Percentiles rank a stretch among this genome's conserved stretches.
These are phyloP conservation scores for Scartelaos histophorus DNA, from an alignment of 2,113 vertebrate species.

Conservation along the genomic window DNA sequence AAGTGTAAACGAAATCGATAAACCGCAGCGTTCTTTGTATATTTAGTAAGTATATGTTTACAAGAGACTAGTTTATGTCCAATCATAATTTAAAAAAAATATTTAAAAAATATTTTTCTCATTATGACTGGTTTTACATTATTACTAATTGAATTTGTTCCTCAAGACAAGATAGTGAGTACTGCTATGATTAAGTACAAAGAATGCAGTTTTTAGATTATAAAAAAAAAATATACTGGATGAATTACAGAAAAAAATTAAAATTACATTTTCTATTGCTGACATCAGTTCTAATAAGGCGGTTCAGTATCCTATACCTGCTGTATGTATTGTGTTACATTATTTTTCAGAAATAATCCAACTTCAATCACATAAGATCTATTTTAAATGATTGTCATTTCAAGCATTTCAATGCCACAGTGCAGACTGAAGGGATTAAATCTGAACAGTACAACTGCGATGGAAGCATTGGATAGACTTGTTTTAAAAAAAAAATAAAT, in stretches of 20 bases:
- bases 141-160: conserved; percentile 7
- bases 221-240: conserved; percentile 5
- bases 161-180: conserved; percentile 17
- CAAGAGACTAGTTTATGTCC: not conserved
- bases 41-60: not conserved
- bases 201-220: conserved; percentile 16
- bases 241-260: conserved; percentile 17
- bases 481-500: conserved; percentile 64
- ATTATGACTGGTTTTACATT: conserved; percentile 24
- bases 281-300: conserved; percentile 70
- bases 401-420: conserved; percentile 77
- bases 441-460: conserved; percentile 53
- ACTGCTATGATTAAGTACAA: conserved; percentile 18
- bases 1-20: not conserved
- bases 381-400: conserved; percentile 75
- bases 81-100: not conserved
- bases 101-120: too few species aligned
- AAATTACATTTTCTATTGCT: conserved; percentile 48
- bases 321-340: conserved; percentile 41
- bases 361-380: conserved; percentile 47
- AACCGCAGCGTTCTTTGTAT: not conserved
- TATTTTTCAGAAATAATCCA: conserved; percentile 36
- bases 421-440: conserved; percentile 69
- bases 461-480: conserved; percentile 65
- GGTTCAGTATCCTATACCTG: conserved; percentile 59